A percentile compares a stretch with the other conserved stretches of the same genome.
phyloP scores from a whole-genome alignment of 2,888 invertebrate genomes.

The Nyleta sp. region DNA sequence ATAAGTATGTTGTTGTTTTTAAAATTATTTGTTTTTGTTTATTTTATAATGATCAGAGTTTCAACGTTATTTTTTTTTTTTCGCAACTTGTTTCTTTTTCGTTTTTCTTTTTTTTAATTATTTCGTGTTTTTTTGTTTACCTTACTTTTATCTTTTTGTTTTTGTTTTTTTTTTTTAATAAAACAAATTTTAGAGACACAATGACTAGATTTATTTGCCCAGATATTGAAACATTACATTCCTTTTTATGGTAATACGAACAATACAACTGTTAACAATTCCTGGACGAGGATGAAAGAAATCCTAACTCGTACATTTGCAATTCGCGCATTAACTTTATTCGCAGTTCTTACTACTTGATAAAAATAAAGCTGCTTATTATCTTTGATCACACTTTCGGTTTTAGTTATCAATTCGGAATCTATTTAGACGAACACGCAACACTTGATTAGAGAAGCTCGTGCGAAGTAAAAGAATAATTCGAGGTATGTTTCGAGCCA shows the following conservation, averaged over 20 bases:
- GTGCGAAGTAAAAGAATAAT: slow-evolving; percentile 4
- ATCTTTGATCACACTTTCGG: slow-evolving; percentile 30
- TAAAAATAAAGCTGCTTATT: slow-evolving; percentile 35
- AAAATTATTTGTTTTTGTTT: no score
- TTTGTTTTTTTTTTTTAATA: slow-evolving; percentile 58
- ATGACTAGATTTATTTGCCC: slow-evolving; percentile 61
- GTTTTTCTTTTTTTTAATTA: no score
- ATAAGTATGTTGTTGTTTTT: no score
- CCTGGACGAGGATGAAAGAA: not conserved
- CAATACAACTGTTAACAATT: no score
- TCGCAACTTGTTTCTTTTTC: not conserved
- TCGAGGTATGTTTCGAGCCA: not conserved
- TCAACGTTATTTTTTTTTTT: no score
- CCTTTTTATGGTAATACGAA: no score
- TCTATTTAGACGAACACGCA: slow-evolving; percentile 10
- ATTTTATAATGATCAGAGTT: no score
- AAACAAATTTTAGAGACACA: slow-evolving; percentile 55
- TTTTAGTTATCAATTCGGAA: slow-evolving; percentile 10
- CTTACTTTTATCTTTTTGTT: slow-evolving; percentile 52
- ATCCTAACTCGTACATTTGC: slow-evolving; percentile 9
- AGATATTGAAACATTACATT: slow-evolving; percentile 32
- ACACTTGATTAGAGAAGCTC: slow-evolving; percentile 8
- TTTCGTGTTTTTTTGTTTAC: no score
- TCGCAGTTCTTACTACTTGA: not conserved
- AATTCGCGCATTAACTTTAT: not conserved